Evolutionary conservation across 2,888 invertebrate species (phyloP), one percentile per base, ranked within the genome.

Genomic region (Acronicta leporina): DNA sequence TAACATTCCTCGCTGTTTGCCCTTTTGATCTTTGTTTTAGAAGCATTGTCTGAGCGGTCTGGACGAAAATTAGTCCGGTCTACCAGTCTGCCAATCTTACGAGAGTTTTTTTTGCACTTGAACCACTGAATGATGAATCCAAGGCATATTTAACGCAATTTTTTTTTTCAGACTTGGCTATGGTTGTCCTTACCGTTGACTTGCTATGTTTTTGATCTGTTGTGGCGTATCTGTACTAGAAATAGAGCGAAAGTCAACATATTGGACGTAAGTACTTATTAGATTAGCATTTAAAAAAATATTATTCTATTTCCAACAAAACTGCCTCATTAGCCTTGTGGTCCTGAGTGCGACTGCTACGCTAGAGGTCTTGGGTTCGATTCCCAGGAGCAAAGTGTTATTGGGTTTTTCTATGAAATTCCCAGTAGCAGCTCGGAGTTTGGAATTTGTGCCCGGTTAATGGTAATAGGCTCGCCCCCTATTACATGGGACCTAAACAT

Each of bases 171-270:
- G 94, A 90, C 92, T 41, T 94, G 92, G 93, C 43, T 88, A 59
- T 94, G 93, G 94, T 91, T 94, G 89, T 81, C 84, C 1, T 45
- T 91, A 40, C 94, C 94, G 5, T 65, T 94, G 16, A 77, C 72
- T 30, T 91, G 90, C 68, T 94, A 88, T 65, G 77, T 87, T 41
- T 27, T 92, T 45, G 94, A 94, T 80, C 80, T 91, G 10, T 33
- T 93, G 41, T 94, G 94, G 94, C 81, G 94, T 59, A 84, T 93
- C 69, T 89, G 88, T 45, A 84, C 89, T 11, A 88, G 94, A 61
- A 94, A 94, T 73, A 83, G 84, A 15, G 83, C 89, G 1, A 81
- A 73, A 63, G 86, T 91, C 38, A 80, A 86, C 46, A 88, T 94
- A 67, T 69, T 91, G 61, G 82, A 92, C 63, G 94, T 94, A 81